Percentiles rank a stretch among this genome's conserved stretches.
Evolutionary conservation across 2,888 invertebrate genomes (phyloP).

Genomic region (Seira musarum): DNA sequence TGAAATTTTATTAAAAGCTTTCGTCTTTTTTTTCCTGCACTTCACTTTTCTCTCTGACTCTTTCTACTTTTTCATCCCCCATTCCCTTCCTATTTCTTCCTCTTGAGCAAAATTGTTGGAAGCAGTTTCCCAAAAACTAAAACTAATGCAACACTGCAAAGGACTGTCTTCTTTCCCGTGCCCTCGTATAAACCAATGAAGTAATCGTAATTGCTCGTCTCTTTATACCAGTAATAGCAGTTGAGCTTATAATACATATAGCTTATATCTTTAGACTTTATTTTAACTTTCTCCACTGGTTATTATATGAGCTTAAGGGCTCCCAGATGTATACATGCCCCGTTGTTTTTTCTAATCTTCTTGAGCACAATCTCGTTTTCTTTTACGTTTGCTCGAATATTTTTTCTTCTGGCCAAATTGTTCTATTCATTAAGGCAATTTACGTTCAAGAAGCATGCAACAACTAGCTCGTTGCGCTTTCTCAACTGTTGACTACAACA

Average conservation of each 20-base stretch:
- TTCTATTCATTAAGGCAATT: constrained; percentile 18
- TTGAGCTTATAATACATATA: too few relatives aligned
- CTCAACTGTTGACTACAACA: neutral
- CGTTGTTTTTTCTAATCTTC: constrained; percentile 55
- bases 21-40: constrained; percentile 27
- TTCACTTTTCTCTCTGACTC: constrained; percentile 26
- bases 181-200: neutral
- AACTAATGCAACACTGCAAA: neutral
- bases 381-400: constrained; percentile 8
- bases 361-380: constrained; percentile 40
- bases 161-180: neutral
- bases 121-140: too few relatives aligned
- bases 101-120: neutral
- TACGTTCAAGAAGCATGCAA: constrained; percentile 35
- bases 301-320: constrained; percentile 58
- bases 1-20: constrained; percentile 63
- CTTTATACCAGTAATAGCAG: neutral
- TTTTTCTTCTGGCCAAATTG: constrained; percentile 14
- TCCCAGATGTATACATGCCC: constrained; percentile 55
- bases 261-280: neutral
- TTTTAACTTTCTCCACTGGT: neutral
- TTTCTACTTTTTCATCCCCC: constrained; percentile 20
- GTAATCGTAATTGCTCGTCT: neutral
- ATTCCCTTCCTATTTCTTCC: neutral
- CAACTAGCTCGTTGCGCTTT: constrained; percentile 48